Percentiles rank a stretch among this genome's conserved stretches.
These are phyloP conservation scores for Agelastica alni DNA, from an alignment of 2,888 invertebrate species.

Conservation along the genomic window DNA sequence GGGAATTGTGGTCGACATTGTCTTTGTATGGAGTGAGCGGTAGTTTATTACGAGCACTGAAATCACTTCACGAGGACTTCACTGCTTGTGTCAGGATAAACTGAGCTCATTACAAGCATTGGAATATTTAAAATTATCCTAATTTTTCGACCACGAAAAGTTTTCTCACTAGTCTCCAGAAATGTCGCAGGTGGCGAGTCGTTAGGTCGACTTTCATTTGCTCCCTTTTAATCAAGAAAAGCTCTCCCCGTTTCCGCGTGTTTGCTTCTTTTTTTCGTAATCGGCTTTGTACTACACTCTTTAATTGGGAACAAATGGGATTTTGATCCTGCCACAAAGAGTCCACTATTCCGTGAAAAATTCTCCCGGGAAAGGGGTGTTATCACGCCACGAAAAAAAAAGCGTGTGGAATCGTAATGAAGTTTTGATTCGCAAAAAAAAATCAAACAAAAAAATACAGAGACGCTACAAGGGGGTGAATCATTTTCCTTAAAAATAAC, in stretches of 20 bases:
- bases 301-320: conserved; percentile 31
- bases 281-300: conserved; percentile 27
- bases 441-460: too few species aligned
- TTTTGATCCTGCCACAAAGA: conserved; percentile 25
- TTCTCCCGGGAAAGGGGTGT: conserved; percentile 20
- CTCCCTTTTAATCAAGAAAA: conserved; percentile 17
- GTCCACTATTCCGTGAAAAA: conserved; percentile 19
- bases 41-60: too few species aligned
- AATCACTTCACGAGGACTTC: too few species aligned
- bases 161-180: too few species aligned
- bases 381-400: conserved; percentile 12
- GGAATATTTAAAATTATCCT: too few species aligned
- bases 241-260: conserved; percentile 6
- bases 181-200: conserved; percentile 90
- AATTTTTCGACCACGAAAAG: too few species aligned
- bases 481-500: too few species aligned
- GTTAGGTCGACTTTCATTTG: conserved; percentile 61
- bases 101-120: too few species aligned
- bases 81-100: too few species aligned
- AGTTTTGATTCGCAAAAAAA: conserved; percentile 13
- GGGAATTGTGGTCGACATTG: too few species aligned
- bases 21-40: too few species aligned
- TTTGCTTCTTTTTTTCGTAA: conserved; percentile 24
- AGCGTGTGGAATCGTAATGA: conserved; percentile 16
- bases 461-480: neutral